phyloP scores from a whole-genome alignment of 2,113 vertebrate species.

The Xenopus tropicalis region UCB_Xtro_10.0 CM004448.2:140680501-140681000 shows the following conservation, averaged over 20 bases:
- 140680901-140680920: no score
- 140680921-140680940: no score
- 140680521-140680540: no score
- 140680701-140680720: neutral
- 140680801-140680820: neutral
- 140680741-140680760: constrained; percentile 7
- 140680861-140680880: no score
- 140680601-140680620: constrained; percentile 23
- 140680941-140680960: no score
- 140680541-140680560: constrained; percentile 1
- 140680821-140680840: no score
- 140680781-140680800: constrained; percentile 4
- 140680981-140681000: no score
- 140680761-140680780: constrained; percentile 1
- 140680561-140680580: no score
- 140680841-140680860: no score
- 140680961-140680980: no score
- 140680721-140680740: constrained; percentile 11
- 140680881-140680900: no score
- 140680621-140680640: neutral
- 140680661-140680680: constrained; percentile 21
- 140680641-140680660: constrained; percentile 3
- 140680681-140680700: constrained; percentile 3
- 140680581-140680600: neutral
- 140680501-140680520: no score